Evolutionary conservation across 2,113 vertebrate genomes (phyloP).

Genomic region (Nothobranchius kuhntae): DNA sequence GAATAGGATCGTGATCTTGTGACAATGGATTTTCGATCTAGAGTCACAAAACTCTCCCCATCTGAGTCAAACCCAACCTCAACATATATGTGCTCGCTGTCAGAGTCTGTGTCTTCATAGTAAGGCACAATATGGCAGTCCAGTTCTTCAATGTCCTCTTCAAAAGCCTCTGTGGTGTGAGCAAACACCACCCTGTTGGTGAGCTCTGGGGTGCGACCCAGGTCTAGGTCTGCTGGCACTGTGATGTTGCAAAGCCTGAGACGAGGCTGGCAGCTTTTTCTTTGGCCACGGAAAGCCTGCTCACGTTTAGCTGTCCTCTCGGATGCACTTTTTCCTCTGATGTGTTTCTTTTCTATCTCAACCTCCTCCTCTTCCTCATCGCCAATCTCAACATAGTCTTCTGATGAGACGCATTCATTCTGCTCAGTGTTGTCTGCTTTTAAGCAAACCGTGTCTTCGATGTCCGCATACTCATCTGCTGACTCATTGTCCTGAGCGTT

Average conservation of each 20-base stretch:
- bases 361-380: slow-evolving; percentile 77
- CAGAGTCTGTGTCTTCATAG: slow-evolving; percentile 78
- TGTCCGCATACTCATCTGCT: slow-evolving; percentile 80
- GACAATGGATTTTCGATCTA: slow-evolving; percentile 84
- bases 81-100: slow-evolving; percentile 83
- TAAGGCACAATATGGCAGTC: slow-evolving; percentile 85
- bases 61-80: slow-evolving; percentile 80
- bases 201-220: slow-evolving; percentile 77
- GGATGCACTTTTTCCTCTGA: slow-evolving; percentile 68
- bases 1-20: slow-evolving; percentile 90
- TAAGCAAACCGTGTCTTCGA: slow-evolving; percentile 70
- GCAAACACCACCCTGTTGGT: slow-evolving; percentile 81
- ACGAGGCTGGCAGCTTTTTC: slow-evolving; percentile 80
- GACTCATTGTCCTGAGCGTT: slow-evolving; percentile 60
- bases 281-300: slow-evolving; percentile 59
- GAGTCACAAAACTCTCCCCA: slow-evolving; percentile 80
- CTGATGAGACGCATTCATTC: slow-evolving; percentile 75
- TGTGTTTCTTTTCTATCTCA: slow-evolving; percentile 66
- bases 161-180: slow-evolving; percentile 82
- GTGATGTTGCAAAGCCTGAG: slow-evolving; percentile 82
- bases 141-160: slow-evolving; percentile 83
- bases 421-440: slow-evolving; percentile 67
- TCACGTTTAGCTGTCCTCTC: slow-evolving; percentile 73
- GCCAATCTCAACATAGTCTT: slow-evolving; percentile 83
- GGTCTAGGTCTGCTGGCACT: slow-evolving; percentile 76